Conservation (phyloP, 2,888 invertebrate genomes). For the Drosophila austrosaltans region DNA sequence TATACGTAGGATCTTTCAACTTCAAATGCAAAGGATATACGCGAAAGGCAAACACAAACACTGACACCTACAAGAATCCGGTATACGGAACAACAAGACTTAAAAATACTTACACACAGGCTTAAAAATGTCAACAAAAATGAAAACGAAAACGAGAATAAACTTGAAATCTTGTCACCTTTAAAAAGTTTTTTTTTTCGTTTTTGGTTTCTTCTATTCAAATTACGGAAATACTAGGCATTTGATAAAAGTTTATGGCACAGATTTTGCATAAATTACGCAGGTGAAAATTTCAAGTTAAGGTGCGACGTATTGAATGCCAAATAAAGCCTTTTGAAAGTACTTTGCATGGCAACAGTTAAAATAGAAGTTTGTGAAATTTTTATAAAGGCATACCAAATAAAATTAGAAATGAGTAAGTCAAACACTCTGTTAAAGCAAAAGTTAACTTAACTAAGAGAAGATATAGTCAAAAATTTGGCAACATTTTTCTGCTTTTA, state of each 20-base stretch:
- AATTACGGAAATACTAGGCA: not conserved
- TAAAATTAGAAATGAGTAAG: too few relatives aligned
- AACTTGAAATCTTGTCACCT: constrained; percentile 12
- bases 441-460: too few relatives aligned
- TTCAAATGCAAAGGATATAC: constrained; percentile 42
- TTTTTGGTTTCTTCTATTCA: not conserved
- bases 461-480: too few relatives aligned
- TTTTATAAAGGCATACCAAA: too few relatives aligned
- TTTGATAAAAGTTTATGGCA: not conserved
- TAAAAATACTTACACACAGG: constrained; percentile 16
- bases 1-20: constrained; percentile 6
- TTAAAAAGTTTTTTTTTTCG: not conserved
- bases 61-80: constrained; percentile 19
- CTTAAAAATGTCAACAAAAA: constrained; percentile 5
- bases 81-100: constrained; percentile 8
- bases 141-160: not conserved
- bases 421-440: too few relatives aligned
- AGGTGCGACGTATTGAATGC: not conserved
- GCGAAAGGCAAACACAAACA: constrained; percentile 45
- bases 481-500: too few relatives aligned
- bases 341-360: not conserved
- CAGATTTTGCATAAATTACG: not conserved
- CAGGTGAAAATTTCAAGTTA: not conserved
- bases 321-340: not conserved
- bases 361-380: too few relatives aligned